Evolutionary conservation across 2,888 invertebrate species (phyloP), one percentile per base, ranked within the genome.

Genomic region (Drosophila quasianomalipes): DNA sequence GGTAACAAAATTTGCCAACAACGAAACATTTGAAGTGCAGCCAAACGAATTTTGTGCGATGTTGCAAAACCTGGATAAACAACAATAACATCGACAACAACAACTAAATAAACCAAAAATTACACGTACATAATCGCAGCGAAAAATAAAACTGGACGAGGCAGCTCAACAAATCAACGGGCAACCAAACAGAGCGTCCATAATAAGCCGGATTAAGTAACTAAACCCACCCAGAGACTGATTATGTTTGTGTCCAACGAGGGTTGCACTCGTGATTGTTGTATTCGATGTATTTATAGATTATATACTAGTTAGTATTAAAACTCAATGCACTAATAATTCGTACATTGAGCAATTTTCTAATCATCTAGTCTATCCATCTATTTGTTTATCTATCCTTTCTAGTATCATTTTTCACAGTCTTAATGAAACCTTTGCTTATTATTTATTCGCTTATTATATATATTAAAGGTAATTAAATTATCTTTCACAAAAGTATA

Each of bases 171-270:
- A 77, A 62, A 67, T 64, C 58, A 81, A 67, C 82, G 55, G 62
- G 62, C 75, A 73, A 67, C 57, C 76, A 79, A 85, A 76, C 83
- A 69, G 69, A 85, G 88, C 89, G 85, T 82, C 90, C 76, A 79
- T 90, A 85, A 85, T 85, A 85, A 85, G 86, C 73, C 81, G 81
- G 76, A 89, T 85, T 85, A 90, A 85, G 86, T 85, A 85, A 85
- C 81, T 76, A 70, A 73, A 62, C 70, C 61, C 57, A 65, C 51
- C 74, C 73, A 74, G 85, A 64, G 64, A 62, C 61, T 60, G 74
- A 65, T 59, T 72, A 26, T 53, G 52, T 55, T 55, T 58, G 33
- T 58, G 30, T n/a, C 19, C 19, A 28, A 22, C 52, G 70, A 80
- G 81, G 81, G 81, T 12, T 64, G 61, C 59, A 63, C 10, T 55